phyloP scores from a whole-genome alignment of 2,888 invertebrate genomes.

The Erebia epiphron region DNA sequence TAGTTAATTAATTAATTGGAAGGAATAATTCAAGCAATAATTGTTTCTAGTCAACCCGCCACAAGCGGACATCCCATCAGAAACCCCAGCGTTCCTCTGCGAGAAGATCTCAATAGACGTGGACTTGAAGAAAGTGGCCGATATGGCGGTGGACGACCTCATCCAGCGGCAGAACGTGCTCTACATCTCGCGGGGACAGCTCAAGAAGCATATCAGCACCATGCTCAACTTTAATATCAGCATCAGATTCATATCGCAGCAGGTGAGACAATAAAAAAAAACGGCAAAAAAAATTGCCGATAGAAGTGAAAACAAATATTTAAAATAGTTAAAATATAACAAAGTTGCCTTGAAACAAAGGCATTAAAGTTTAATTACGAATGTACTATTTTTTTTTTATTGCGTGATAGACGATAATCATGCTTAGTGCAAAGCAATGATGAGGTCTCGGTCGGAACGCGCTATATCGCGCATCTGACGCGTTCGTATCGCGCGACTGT shows the following conservation, averaged over 20 bases:
- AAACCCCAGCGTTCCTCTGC: slow-evolving; percentile 95
- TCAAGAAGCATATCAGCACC: slow-evolving; percentile 95
- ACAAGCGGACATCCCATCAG: slow-evolving; percentile 83
- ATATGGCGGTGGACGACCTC: slow-evolving; percentile 93
- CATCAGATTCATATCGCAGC: slow-evolving; percentile 95
- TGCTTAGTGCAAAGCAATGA: too few species aligned
- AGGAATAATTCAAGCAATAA: not conserved
- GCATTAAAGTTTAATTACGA: too few species aligned
- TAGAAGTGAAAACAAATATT: too few species aligned
- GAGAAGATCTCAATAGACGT: slow-evolving; percentile 95
- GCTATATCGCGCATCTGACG: too few species aligned
- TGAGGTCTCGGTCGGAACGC: too few species aligned
- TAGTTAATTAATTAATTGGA: too few species aligned
- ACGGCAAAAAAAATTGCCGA: too few species aligned
- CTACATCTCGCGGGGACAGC: slow-evolving; percentile 92
- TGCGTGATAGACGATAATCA: too few species aligned
- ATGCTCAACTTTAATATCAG: slow-evolving; percentile 95
- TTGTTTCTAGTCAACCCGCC: slow-evolving; percentile 45
- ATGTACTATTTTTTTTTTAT: too few species aligned
- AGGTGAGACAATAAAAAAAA: slow-evolving; percentile 75
- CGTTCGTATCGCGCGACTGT: too few species aligned
- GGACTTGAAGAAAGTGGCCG: slow-evolving; percentile 94
- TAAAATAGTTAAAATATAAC: too few species aligned
- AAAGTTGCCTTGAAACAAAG: too few species aligned
- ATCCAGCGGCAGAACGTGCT: slow-evolving; percentile 92